Base-by-base conservation (phyloP, 2,113 vertebrate genomes). In the Acrocephalus arundinaceus region DNA sequence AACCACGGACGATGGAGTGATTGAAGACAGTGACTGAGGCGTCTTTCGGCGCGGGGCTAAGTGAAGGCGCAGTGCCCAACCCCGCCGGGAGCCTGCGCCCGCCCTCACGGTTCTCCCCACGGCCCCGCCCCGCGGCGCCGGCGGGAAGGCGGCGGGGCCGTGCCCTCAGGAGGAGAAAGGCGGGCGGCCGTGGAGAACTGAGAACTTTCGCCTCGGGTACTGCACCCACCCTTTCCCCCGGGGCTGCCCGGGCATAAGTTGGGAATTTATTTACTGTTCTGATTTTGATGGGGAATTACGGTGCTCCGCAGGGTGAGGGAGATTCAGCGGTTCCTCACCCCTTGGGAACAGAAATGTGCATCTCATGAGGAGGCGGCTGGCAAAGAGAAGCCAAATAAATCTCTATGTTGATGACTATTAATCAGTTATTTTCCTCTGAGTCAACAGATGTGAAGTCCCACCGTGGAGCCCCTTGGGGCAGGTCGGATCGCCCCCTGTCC, bases 51-150 rank as follows among this genome's bases (percentile, higher is more conserved):
- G 14, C 16, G 1, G 12, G 6, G 7, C 10, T 3, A 30, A 62
- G n/a, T 20, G 49, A 10, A 15, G 13, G 14, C 4, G 11, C 48
- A 4, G 17, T 0, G 9, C 5, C 46, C 13, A 0, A 0, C 2
- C 25, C 17, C 37, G 25, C 59, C 59, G 24, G 24, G 7, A 27
- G 35, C 37, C 14, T 48, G 18, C 24, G 7, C 2, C 12, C 2
- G 6, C 4, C 27, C 2, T 51, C 79, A n/a, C 1, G 3, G 79
- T 27, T 21, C 21, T 31, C 9, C 21, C 13, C 30, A 1, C 4
- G 33, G 57, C 22, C 58, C 65, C 79, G 30, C 59, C 45, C 19
- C 24, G 16, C 12, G 9, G 19, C 59, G 15, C 17, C 27, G 68
- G 87, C 76, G 92, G 89, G 66, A 90, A 66, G 3, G 51, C 31